Percentiles rank a stretch among this genome's conserved stretches.
Evolutionary conservation across 1,140 invertebrate species (phyloP).

Genomic region (Drosophila sucinea): DNA sequence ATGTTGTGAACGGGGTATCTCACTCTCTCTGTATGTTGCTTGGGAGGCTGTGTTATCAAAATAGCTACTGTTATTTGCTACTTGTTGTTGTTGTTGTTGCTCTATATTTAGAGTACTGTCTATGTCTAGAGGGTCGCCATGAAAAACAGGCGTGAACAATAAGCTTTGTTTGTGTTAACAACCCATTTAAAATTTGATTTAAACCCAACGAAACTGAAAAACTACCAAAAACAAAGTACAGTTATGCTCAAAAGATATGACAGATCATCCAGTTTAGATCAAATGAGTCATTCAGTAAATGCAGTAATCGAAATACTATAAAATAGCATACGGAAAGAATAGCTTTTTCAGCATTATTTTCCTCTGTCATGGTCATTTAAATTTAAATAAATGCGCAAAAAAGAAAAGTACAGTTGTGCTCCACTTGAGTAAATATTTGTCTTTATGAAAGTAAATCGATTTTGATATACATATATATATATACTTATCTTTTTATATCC

Average conservation of each 20-base stretch:
- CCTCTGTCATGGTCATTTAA: slow-evolving; percentile 2
- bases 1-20: not conserved
- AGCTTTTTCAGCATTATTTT: not conserved
- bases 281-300: not conserved
- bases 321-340: not conserved
- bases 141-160: slow-evolving; percentile 11
- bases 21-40: not conserved
- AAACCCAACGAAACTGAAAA: too few species aligned
- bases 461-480: not conserved
- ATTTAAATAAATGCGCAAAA: slow-evolving; percentile 2
- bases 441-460: not conserved
- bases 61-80: slow-evolving; percentile 2
- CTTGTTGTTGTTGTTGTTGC: not conserved
- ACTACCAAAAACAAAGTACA: not conserved
- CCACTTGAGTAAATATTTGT: not conserved
- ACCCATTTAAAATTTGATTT: not conserved
- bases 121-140: not conserved
- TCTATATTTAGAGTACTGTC: not conserved
- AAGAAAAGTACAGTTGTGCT: not conserved
- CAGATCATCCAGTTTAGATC: not conserved
- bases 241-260: not conserved
- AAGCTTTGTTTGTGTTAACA: slow-evolving; percentile 1
- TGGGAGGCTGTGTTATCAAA: slow-evolving; percentile 3
- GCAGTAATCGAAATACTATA: not conserved
- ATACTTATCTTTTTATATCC: not conserved